A percentile compares a stretch with the other conserved stretches of the same genome.
Evolutionary conservation across 2,113 vertebrate genomes (phyloP).

Genomic region (Puffinus mauretanicus): DNA sequence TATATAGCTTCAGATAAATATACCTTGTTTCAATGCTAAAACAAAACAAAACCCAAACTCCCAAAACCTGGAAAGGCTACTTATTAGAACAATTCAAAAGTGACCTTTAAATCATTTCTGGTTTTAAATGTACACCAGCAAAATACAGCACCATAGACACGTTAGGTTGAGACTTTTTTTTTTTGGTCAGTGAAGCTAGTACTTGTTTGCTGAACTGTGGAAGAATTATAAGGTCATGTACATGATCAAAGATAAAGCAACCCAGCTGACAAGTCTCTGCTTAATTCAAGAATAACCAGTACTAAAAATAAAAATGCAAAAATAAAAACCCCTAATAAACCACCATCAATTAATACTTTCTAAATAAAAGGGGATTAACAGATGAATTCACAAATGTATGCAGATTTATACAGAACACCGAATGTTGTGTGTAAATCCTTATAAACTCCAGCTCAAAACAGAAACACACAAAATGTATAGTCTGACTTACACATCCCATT

Average conservation of each 20-base stretch:
- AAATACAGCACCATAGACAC: constrained; percentile 77
- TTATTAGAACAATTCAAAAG: constrained; percentile 63
- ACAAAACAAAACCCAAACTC: constrained; percentile 29
- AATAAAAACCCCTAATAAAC: constrained; percentile 30
- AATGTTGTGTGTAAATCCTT: constrained; percentile 74
- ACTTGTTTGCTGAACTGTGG: constrained; percentile 77
- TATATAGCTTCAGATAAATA: constrained; percentile 63
- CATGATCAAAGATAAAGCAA: constrained; percentile 72
- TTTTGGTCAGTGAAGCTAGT: constrained; percentile 77
- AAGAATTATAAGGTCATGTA: constrained; percentile 68
- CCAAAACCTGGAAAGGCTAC: constrained; percentile 62
- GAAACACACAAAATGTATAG: constrained; percentile 73
- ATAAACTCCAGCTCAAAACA: constrained; percentile 67
- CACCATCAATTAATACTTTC: constrained; percentile 50
- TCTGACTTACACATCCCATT: constrained; percentile 75
- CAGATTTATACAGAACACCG: constrained; percentile 74
- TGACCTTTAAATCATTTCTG: constrained; percentile 62
- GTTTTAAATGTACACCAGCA: constrained; percentile 67
- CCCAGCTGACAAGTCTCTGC: constrained; percentile 72
- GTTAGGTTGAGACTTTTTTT: constrained; percentile 57
- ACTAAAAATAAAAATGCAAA: constrained; percentile 53
- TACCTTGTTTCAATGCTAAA: constrained; percentile 65
- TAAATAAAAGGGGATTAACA: constrained; percentile 57
- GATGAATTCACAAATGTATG: constrained; percentile 68
- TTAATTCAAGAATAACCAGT: constrained; percentile 77